Evolutionary conservation across 2,113 vertebrate genomes (phyloP), one percentile per base, ranked within the genome.

Genomic region (Cavia aperea): DNA sequence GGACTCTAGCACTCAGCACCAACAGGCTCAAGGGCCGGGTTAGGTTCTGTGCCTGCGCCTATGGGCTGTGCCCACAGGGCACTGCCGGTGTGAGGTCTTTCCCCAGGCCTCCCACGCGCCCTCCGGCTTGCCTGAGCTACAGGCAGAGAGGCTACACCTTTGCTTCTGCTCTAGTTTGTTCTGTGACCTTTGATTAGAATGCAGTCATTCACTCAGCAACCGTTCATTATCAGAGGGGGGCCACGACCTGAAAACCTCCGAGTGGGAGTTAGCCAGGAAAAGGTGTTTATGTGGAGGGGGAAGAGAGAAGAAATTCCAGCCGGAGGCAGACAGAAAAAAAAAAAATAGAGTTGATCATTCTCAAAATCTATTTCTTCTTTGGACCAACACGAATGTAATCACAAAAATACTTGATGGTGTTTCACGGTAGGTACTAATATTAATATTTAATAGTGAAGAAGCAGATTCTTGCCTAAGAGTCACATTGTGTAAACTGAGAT

Each of bases 331-430:
- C 58, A 29, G 16, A 49, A 33, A 56, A 4, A 29, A 49, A 81
- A 36, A 81, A 81, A 58, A 75, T 70, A n/a, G 36, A 87, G 85
- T 78, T 24, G 39, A 78, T 31, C 26, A 78, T 21, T 49, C 36
- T 93, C 79, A 24, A 95, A 86, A 70, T 91, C 29, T 87, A 23
- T 79, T 73, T 83, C 33, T 81, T 85, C 77, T 60, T 90, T 68
- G 72, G 13, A 68, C 75, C 15, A 39, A 75, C 63, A 70, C 36
- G 39, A 90, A 56, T 23, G 8, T 56, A 60, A 51, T 21, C 58
- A 72, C n/a, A 91, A 70, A 7, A 51, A 15, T 46, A 33, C 43
- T 54, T 87, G 21, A 68, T 21, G 9, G 12, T 78, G 58, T 60
- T 73, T 60, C 72, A 73, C 19, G 51, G 36, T 49, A 14, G 60